These are phyloP conservation scores for Varecia variegata DNA, from an alignment of 2,797 vertebrate species.

Conservation along the genomic window DNA sequence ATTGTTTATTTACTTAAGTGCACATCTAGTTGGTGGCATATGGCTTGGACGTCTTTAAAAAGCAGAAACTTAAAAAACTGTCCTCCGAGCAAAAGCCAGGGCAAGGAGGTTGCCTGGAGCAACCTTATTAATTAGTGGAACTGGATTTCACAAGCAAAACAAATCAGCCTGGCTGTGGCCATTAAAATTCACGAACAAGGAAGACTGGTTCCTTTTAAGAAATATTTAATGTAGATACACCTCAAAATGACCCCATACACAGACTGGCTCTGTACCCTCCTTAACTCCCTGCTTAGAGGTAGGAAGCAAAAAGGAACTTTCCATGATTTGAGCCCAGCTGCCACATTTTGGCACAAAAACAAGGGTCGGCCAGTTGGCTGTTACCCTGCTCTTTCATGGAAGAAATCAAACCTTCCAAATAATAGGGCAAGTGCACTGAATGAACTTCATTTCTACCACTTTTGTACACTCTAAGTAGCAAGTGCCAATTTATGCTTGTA, in stretches of 20 bases:
- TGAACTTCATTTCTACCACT: background rate
- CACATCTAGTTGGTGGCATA: background rate
- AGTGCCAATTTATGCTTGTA: background rate
- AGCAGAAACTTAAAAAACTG: background rate
- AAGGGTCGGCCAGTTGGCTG: background rate
- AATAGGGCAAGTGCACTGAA: fast-evolving
- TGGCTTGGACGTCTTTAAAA: background rate
- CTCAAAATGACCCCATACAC: background rate
- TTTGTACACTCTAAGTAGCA: fast-evolving
- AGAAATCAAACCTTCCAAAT: background rate
- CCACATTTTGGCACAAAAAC: background rate
- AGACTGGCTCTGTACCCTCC: background rate
- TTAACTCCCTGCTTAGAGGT: background rate
- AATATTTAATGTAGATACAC: background rate
- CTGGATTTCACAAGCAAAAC: conserved; percentile 22
- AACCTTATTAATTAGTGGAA: conserved; percentile 25
- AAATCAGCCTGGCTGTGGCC: background rate
- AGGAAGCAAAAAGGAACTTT: background rate
- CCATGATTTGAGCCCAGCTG: background rate
- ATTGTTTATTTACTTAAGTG: background rate
- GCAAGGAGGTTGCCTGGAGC: background rate
- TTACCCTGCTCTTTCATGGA: background rate
- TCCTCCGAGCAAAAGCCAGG: background rate
- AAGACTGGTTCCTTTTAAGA: background rate
- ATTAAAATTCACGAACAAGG: background rate